Base-by-base conservation (phyloP, 2,797 vertebrate species). In the Leuciscus waleckii region DNA sequence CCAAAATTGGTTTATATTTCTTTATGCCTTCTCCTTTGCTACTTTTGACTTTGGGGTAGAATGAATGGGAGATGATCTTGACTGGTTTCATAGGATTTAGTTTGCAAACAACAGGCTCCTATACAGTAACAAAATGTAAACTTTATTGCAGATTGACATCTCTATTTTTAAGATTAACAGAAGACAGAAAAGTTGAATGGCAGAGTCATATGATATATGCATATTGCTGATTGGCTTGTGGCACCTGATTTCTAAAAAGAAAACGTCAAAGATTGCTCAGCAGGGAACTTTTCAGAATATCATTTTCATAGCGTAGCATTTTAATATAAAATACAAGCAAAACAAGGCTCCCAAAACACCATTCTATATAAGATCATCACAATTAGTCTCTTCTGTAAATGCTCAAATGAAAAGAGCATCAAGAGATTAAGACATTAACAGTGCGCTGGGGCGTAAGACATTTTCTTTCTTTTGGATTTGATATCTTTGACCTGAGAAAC, bases 91-190 rank as follows among this genome's bases (percentile, higher is more conserved):
- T 17, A 17, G 14, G 29, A 65, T 65, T 73, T 43, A 21, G 75
- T 39, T 11, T 17, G 2, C 7, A 82, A 41, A 83, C 82, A 54
- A 13, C 56, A 37, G 41, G 29, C 77, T 87, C 58, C 79, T 91
- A 65, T 65, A 89, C 91, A 87, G 90, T 94, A 94, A 93, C 92
- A 96, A 96, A 95, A 94, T 95, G 94, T 96, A 96, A 95, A 96
- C 95, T 95, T 95, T 95, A 96, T 95, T 95, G 91, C 90, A 94
- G 92, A 89, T 93, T 91, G 82, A 92, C 86, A 89, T 89, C 92
- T 94, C 91, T 92, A 93, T 74, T 92, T 94, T 90, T 93, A 89
- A 90, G 92, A 94, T 92, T 93, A 92, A 94, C 92, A 95, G 92
- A 93, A 93, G 88, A 94, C 71, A 91, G 88, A 91, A 86, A 91